phyloP scores from a whole-genome alignment of 2,113 vertebrate genomes.

The Lepus americanus region DNA sequence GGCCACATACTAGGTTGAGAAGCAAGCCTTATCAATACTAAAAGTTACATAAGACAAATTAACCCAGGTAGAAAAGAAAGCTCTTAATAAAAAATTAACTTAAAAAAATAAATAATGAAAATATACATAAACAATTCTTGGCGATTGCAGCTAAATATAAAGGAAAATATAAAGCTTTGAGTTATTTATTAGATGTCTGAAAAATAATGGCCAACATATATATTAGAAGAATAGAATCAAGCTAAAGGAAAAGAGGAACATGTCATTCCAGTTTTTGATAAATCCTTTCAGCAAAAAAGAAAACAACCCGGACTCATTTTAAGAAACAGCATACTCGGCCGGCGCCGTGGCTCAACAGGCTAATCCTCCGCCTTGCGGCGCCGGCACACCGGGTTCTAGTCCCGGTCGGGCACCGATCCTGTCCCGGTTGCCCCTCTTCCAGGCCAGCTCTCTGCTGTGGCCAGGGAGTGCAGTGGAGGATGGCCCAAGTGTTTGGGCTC shows the following conservation, averaged over 20 bases:
- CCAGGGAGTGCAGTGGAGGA: too few species aligned
- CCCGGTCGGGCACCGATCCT: too few species aligned
- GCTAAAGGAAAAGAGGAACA: background rate
- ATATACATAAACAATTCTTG: background rate
- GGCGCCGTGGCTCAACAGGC: too few species aligned
- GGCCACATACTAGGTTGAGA: background rate
- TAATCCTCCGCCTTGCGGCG: too few species aligned
- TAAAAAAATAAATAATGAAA: background rate
- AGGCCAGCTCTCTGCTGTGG: too few species aligned
- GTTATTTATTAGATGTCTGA: background rate
- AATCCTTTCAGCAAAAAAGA: background rate
- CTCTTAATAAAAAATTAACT: background rate
- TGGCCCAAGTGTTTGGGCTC: too few species aligned
- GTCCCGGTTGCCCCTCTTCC: too few species aligned
- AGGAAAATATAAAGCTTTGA: background rate
- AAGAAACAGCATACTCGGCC: too few species aligned
- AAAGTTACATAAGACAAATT: constrained; percentile 5
- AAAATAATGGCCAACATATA: background rate
- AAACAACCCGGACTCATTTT: background rate
- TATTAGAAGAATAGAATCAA: constrained; percentile 7
- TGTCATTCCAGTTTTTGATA: background rate
- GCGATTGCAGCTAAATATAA: background rate
- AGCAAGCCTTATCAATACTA: background rate
- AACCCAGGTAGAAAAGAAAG: background rate
- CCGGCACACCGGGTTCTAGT: too few species aligned